Percentiles rank a stretch among this genome's conserved stretches.
Conservation (phyloP, 2,113 vertebrate species). For the Pavo muticus region DNA sequence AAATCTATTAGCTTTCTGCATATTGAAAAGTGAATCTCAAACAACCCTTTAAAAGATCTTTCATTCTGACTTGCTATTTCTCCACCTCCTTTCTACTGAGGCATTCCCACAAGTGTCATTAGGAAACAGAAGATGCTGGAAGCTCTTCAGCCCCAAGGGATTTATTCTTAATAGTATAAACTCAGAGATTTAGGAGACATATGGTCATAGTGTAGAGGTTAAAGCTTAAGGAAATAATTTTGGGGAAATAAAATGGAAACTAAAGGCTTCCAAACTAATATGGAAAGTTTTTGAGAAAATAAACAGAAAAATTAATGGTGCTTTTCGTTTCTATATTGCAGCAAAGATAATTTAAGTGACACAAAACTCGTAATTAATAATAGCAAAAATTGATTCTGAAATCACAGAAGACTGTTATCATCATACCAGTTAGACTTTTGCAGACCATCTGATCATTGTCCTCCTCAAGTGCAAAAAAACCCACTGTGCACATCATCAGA, state of each 20-base stretch:
- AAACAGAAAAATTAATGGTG: background rate
- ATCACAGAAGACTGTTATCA: background rate
- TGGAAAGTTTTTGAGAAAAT: background rate
- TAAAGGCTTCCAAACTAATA: background rate
- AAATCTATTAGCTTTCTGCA: background rate
- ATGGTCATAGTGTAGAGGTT: background rate
- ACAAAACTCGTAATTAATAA: background rate
- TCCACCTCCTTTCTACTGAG: background rate
- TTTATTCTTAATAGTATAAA: background rate
- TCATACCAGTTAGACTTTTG: background rate
- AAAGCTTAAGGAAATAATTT: background rate
- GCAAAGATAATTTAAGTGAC: background rate
- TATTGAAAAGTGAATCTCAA: background rate
- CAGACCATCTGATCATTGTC: background rate
- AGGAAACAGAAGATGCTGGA: background rate
- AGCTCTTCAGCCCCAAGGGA: background rate
- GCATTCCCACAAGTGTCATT: background rate
- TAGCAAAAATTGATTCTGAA: background rate
- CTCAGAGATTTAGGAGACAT: background rate
- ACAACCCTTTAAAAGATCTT: background rate
- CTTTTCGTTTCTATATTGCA: background rate
- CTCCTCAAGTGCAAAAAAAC: background rate
- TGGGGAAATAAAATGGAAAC: background rate
- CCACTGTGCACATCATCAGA: background rate
- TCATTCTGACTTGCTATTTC: background rate